Base-by-base conservation (phyloP, 2,113 vertebrate genomes). In the Dissostichus mawsoni region DNA sequence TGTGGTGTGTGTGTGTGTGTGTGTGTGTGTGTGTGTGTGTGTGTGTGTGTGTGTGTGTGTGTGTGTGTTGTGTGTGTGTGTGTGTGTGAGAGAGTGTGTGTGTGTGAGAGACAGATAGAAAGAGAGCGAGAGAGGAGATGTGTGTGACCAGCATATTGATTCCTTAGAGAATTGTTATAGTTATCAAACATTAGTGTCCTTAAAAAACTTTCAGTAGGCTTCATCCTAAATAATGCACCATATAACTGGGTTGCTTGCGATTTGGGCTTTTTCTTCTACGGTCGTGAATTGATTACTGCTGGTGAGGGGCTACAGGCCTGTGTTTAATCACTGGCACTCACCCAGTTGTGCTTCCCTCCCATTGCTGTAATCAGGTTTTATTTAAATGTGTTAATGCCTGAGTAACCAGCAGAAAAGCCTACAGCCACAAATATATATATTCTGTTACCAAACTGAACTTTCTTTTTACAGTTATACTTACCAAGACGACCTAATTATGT, bases 131-230 rank as follows among this genome's bases (percentile, higher is more conserved):
- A 68, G 48, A 64, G 57, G 74, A 41, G 47, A 70, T 61, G 70
- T 64, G 73, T 81, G 81, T 74, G 78, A 82, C 51, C 75, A 75
- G 66, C 53, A 80, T 68, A 44, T 74, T 69, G 71, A 66, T 68
- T 84, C 74, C 77, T 83, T 13, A 33, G 82, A 81, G 25, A 41
- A 74, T 59, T 74, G 74, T 62, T 55, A 3, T 67, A 57, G 75
- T 47, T 25, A 1, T 62, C 33, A 64, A 52, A 36, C 55, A 20
- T 58, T 23, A 18, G 29, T 17, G 8, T 61, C 68, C 59, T 80
- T 56, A 69, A 51, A 41, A 67, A 25, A 7, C 9, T 29, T 11
- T 78, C 1, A 0, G 55, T 70, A 64, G 17, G 6, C 44, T 65
- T 72, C 56, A 33, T 25, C 55, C 4, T 10, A 69, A 57, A 68